A percentile compares a stretch with the other conserved stretches of the same genome.
These are phyloP conservation scores for Limnothrissa miodon DNA, from an alignment of 2,113 vertebrate genomes.

Conservation along the genomic window DNA sequence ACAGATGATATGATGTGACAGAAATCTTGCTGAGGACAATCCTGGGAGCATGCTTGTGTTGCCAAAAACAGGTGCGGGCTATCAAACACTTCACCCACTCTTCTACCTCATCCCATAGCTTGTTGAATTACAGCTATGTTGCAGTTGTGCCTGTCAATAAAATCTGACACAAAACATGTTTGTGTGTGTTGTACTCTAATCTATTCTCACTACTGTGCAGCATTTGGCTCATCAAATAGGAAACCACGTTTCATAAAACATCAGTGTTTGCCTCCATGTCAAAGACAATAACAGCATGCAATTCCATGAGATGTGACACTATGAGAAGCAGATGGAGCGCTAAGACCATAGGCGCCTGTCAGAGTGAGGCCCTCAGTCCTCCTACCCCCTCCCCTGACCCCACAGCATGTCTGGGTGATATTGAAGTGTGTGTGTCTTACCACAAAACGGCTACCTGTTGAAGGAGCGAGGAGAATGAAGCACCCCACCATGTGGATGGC, in stretches of 20 bases:
- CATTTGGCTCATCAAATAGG: background rate
- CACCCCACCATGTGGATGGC: background rate
- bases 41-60: background rate
- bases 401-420: no score
- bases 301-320: no score
- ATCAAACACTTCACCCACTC: background rate
- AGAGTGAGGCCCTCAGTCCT: no score
- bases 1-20: background rate
- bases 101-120: constrained; percentile 17
- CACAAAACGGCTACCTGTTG: background rate
- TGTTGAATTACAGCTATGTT: constrained; percentile 1
- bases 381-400: no score
- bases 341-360: no score
- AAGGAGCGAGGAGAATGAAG: background rate
- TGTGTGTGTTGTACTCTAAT: background rate
- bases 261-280: no score
- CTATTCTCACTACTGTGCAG: no score
- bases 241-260: background rate
- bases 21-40: background rate
- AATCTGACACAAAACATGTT: background rate
- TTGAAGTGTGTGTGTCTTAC: no score
- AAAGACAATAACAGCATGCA: no score
- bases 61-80: background rate
- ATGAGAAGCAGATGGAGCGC: no score
- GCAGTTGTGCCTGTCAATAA: constrained; percentile 14